Evolutionary conservation across 2,888 invertebrate genomes (phyloP), one percentile per base, ranked within the genome.

Genomic region (Ichneumoninae sp.): DNA sequence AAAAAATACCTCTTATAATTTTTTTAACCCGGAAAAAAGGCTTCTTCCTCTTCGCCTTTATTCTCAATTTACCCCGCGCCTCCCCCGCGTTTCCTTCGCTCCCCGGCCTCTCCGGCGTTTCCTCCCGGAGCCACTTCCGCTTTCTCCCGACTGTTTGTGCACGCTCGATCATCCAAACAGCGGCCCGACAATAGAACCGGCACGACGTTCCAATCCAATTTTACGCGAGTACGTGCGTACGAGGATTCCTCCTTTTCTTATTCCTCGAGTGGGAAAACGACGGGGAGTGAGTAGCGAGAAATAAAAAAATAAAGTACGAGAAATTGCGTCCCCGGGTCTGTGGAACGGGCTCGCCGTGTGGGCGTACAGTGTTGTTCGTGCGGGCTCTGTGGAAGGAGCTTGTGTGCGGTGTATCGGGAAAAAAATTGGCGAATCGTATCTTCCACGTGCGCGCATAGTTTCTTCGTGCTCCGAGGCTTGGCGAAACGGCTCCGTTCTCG

Each of bases 131-230:
- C 44, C 5, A 63, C 26, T 16, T n/a, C 7, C n/a, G 60, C 30
- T n/a, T 63, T 33, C 60, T 63, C 33, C 3, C 26, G 30, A 6
- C 16, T 33, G 33, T 33, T 63, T 16, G 60, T 79, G 36, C 78
- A 60, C 74, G 69, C 76, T 36, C 73, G 47, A 65, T 70, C 69
- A 77, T 77, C 74, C 69, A 33, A 69, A 36, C 47, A 65, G n/a
- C 36, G 66, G 5, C 30, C n/a, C 50, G 30, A 52, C 71, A 40
- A 69, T 73, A 36, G 36, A 66, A 26, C 54, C 66, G 16, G 40
- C 60, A 52, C 60, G 52, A 70, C 66, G 66, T 66, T 74, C 79
- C 22, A 63, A 80, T 79, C 70, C 74, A 79, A 83, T 79, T 83
- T 71, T 54, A 54, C 57, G 54, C 65, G 54, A 52, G 65, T 70